Percentiles rank a stretch among this genome's conserved stretches.
These are phyloP conservation scores for Cantharis nigra DNA, from an alignment of 2,888 invertebrate species.

Conservation along the genomic window DNA sequence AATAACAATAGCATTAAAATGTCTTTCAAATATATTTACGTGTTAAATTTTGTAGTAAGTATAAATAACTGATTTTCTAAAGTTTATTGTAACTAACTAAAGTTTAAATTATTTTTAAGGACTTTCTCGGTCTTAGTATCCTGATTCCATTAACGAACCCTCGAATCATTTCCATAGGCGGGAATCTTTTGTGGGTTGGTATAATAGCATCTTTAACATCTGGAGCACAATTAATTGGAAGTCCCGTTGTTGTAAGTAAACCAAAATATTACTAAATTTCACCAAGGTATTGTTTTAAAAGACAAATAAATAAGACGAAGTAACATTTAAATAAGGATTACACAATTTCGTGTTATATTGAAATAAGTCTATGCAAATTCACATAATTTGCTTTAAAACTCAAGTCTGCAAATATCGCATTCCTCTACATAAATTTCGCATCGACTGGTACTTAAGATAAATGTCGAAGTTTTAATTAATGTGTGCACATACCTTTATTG, in stretches of 20 bases:
- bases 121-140: constrained; percentile 63
- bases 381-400: neutral
- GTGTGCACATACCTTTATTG: neutral
- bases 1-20: neutral
- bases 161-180: constrained; percentile 61
- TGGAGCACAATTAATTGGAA: constrained; percentile 62
- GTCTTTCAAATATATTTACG: neutral
- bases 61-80: neutral
- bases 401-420: neutral
- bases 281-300: neutral
- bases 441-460: neutral
- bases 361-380: neutral
- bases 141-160: constrained; percentile 60
- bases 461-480: neutral
- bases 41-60: neutral
- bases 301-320: neutral
- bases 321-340: neutral
- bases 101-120: constrained; percentile 50
- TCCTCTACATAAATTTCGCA: neutral
- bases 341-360: neutral
- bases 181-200: constrained; percentile 61
- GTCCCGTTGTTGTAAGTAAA: constrained; percentile 61
- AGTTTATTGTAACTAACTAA: neutral
- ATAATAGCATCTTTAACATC: constrained; percentile 63
- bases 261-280: neutral